phyloP scores from a whole-genome alignment of 2,113 vertebrate species.

The Aegypius monachus region DNA sequence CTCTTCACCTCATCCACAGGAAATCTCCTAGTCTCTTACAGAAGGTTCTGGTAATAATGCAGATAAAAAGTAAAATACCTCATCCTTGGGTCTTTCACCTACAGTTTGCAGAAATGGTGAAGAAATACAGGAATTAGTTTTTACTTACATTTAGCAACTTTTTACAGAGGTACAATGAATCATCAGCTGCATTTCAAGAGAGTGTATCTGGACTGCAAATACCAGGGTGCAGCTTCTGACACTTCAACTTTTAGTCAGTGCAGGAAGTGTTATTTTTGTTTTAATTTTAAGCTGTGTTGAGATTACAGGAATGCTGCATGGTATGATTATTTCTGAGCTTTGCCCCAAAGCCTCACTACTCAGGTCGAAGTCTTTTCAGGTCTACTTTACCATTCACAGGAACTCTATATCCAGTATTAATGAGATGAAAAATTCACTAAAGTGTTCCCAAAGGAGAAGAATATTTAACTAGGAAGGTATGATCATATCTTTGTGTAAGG shows the following conservation, averaged over 20 bases:
- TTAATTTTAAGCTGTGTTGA: neutral
- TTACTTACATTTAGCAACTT: slow-evolving; percentile 49
- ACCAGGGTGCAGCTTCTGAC: neutral
- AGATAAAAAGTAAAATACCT: neutral
- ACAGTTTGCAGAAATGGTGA: neutral
- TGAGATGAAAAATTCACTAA: neutral
- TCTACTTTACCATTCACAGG: neutral
- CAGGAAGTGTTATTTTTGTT: neutral
- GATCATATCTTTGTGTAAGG: neutral
- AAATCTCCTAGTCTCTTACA: neutral
- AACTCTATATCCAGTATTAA: neutral
- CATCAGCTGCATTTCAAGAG: slow-evolving; percentile 21
- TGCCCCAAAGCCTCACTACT: neutral
- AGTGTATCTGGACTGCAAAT: neutral
- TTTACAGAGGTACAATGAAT: slow-evolving; percentile 32
- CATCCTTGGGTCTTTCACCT: neutral
- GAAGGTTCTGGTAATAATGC: neutral
- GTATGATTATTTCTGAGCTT: neutral
- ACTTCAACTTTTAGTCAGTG: neutral
- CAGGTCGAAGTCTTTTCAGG: neutral
- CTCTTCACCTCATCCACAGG: neutral
- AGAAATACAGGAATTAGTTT: neutral
- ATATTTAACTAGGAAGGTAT: neutral
- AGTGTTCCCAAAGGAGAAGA: neutral
- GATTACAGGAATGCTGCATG: neutral